Percentiles rank a stretch among this genome's conserved stretches.
phyloP scores from a whole-genome alignment of 1,140 invertebrate genomes.

The Brachionus paranguensis region DNA sequence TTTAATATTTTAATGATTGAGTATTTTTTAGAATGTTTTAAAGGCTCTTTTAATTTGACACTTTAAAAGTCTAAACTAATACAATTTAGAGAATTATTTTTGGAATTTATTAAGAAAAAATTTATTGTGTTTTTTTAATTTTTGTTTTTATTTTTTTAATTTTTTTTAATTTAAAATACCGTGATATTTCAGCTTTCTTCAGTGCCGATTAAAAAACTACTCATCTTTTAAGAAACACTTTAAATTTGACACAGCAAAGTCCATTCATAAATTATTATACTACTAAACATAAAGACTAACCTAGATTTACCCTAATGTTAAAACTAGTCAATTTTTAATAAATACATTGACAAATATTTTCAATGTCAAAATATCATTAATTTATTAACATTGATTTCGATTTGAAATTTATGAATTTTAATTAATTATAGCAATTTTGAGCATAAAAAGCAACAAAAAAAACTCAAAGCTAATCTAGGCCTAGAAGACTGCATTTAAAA shows the following conservation, averaged over 20 bases:
- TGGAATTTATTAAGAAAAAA: no score
- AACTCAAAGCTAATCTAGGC: neutral
- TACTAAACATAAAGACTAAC: neutral
- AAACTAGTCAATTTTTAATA: neutral
- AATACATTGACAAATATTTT: neutral
- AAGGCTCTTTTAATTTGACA: no score
- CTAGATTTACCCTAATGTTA: neutral
- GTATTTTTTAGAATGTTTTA: no score
- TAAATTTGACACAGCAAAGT: neutral
- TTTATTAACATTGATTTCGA: neutral
- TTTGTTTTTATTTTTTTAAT: no score
- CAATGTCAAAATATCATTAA: neutral
- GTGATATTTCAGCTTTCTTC: no score
- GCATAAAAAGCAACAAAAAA: neutral
- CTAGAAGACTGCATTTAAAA: neutral
- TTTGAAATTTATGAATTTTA: neutral
- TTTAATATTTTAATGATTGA: no score
- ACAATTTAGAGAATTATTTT: no score
- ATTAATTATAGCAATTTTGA: neutral
- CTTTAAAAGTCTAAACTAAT: no score
- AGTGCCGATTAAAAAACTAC: no score
- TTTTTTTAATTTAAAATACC: no score
- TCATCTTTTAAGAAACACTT: no score
- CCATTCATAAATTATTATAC: neutral
- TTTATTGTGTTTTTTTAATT: no score